A percentile compares a stretch with the other conserved stretches of the same genome.
Evolutionary conservation across 2,113 vertebrate species (phyloP).

Genomic region (Dinomys branickii): DNA sequence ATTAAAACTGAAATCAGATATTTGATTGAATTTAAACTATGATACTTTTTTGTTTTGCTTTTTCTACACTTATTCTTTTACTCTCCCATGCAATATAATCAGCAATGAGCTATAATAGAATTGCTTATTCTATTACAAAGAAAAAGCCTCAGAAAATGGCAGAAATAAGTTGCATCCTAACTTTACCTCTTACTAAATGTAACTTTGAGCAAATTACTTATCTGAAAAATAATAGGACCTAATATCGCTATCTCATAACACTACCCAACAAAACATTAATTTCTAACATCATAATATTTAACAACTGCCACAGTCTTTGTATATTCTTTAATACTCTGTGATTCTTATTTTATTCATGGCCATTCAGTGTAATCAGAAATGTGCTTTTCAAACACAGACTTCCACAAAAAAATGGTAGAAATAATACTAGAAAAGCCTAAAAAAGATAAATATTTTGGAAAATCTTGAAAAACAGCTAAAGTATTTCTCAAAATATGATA

Average conservation of each 20-base stretch:
- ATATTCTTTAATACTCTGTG: neutral
- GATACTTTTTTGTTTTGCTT: neutral
- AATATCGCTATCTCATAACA: neutral
- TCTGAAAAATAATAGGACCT: neutral
- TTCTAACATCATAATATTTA: neutral
- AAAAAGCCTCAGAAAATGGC: neutral
- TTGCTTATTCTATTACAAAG: neutral
- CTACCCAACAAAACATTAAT: neutral
- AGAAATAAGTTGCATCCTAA: neutral
- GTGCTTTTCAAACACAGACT: neutral
- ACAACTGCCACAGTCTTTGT: neutral
- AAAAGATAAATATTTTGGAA: neutral
- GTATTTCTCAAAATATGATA: neutral
- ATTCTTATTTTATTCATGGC: constrained; percentile 42
- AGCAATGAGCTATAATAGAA: neutral
- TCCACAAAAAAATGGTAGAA: neutral
- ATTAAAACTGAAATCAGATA: constrained; percentile 1
- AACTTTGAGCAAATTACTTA: neutral
- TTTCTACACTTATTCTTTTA: neutral
- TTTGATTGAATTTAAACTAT: neutral
- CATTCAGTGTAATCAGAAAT: neutral
- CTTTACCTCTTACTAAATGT: neutral
- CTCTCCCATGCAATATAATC: fast-evolving
- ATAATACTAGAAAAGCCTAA: neutral
- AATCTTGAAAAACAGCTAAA: neutral